Evolutionary conservation across 2,797 vertebrate genomes (phyloP), one percentile per base, ranked within the genome.

Genomic region (Anabacerthia variegaticeps): DNA sequence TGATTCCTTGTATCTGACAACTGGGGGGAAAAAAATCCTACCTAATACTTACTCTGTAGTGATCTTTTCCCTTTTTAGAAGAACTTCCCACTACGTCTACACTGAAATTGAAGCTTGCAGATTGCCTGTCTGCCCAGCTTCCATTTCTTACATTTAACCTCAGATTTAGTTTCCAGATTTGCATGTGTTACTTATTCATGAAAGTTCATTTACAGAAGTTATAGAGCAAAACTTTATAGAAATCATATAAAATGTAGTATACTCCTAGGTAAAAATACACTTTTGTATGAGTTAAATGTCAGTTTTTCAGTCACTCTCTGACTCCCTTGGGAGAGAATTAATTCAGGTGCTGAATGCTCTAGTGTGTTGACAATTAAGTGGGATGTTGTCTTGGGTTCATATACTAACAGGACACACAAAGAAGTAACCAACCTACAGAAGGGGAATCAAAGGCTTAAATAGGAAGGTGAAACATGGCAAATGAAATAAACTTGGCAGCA

Each of bases 21-120:
- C 21, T 71, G 14, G 49, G 59, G 77, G 77, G n/a, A n/a, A 71
- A 15, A 43, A 43, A 8, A 0, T 14, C 18, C n/a, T 65, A 11
- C 37, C 36, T 69, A 7, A 41, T 72, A 94, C 82, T 95, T 95
- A 95, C 62, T 91, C 85, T 92, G 65, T 91, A 93, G 51, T 55
- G 63, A 78, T 91, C 88, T 97, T 95, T 94, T 94, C 55, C 81
- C 41, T 87, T 96, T 96, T 96, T 69, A 79, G 89, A 96, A 92
- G 67, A 94, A 68, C 85, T 96, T 92, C 58, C 68, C 55, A 43
- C 79, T 96, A 72, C n/a, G 75, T 71, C 18, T 66, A 1, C 89
- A 72, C 46, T 97, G 86, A 95, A 97, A 95, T 24, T 67, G 55
- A 93, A 96, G 81, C 36, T 76, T 67, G 55, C 76, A 88, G 80